Evolutionary conservation across 2,797 vertebrate genomes (phyloP), one percentile per base, ranked within the genome.

Genomic region (Rhyacichthys aspro): DNA sequence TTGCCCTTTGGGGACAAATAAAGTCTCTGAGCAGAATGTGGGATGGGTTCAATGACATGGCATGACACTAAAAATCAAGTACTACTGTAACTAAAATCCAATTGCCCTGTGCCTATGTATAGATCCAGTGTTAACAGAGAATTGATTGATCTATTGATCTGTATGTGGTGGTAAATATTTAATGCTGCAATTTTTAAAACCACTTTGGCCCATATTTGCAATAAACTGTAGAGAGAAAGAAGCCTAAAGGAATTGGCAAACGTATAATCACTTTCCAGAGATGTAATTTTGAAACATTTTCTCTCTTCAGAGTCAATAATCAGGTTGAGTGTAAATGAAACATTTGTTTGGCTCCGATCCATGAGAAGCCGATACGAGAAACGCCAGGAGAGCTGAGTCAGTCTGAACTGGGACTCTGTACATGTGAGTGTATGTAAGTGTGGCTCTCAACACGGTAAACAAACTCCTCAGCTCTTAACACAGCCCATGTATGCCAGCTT

Each of bases 381-480:
- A 76, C 68, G 68, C 59, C 63, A 54, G 48, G 79, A 78, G 83
- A 83, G 81, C 82, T 66, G 78, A 84, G 75, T 82, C 76, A 81
- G 78, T 82, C 74, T 74, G 69, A 80, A 86, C 72, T 78, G 76
- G 73, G 71, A 78, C 78, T 87, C 80, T 83, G 76, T 87, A 82
- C 87, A 88, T 79, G 82, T 85, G 86, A 83, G 81, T 85, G 78
- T 82, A 82, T 80, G 55, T 86, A 84, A 86, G 81, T 83, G 78
- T 72, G 65, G 79, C 81, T 88, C 88, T 89, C 86, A 86, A 67
- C 82, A 74, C 86, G 71, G 77, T 87, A 87, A 89, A 88, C 79
- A 90, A 88, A 84, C 79, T 83, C 85, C 81, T 81, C 74, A 83
- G 84, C 78, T 77, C 79, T 81, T 69, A 76, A 82, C 56, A 70